Evolutionary conservation across 2,797 vertebrate genomes (phyloP).

Genomic region (Varecia variegata): DNA sequence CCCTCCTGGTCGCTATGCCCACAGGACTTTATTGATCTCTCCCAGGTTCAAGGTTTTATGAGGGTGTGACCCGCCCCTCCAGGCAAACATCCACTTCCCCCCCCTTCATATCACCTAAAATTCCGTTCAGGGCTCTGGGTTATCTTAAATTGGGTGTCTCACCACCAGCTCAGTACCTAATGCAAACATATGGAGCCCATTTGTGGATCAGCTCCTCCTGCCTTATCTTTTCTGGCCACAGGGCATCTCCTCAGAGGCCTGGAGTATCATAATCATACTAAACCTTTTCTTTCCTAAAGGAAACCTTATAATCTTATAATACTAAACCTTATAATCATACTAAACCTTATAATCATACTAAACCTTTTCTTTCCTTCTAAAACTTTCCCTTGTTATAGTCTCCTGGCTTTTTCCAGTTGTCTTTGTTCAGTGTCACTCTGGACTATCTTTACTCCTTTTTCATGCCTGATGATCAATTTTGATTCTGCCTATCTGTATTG

Average conservation of each 20-base stretch:
- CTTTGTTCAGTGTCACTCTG: not conserved
- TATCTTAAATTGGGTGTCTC: not conserved
- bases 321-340: not conserved
- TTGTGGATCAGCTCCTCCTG: not conserved
- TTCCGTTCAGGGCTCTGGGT: not conserved
- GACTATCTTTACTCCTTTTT: not conserved
- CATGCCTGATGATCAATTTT: not conserved
- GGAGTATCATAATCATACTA: too few relatives aligned
- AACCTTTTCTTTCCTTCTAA: not conserved
- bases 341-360: not conserved
- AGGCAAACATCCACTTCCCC: not conserved
- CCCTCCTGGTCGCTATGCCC: not conserved
- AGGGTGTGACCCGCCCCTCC: not conserved
- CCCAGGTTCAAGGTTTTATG: not conserved
- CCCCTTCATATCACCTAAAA: not conserved
- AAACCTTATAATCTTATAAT: too few relatives aligned
- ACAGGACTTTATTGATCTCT: conserved; percentile 39
- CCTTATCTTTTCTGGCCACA: not conserved
- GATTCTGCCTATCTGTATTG: not conserved
- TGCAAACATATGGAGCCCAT: not conserved
- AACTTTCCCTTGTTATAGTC: not conserved
- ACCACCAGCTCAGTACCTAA: not conserved
- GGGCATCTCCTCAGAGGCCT: not conserved
- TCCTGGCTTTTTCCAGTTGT: not conserved
- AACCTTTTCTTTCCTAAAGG: not conserved